phyloP scores from a whole-genome alignment of 1,140 invertebrate genomes.

The Euborellia annulipes region DNA sequence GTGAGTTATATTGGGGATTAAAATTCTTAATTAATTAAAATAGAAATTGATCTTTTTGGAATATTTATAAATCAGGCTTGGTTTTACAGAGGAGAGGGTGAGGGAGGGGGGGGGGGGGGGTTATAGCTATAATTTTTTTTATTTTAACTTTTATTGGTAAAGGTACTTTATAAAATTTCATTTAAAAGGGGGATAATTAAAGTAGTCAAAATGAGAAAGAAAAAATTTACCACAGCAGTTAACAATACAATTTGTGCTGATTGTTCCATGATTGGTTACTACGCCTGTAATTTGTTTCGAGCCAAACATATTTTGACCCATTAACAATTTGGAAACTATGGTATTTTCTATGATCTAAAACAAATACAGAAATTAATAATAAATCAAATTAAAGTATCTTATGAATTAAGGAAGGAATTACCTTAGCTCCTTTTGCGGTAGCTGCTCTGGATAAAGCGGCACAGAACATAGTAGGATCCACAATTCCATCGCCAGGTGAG shows the following conservation, averaged over 20 bases:
- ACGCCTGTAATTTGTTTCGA: conserved; percentile 55
- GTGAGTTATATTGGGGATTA: too few species aligned
- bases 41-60: too few species aligned
- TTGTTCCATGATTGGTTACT: conserved; percentile 48
- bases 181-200: not conserved
- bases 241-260: conserved; percentile 55
- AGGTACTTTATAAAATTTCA: not conserved
- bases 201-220: not conserved
- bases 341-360: conserved; percentile 58
- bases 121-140: not conserved
- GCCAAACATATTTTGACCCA: conserved; percentile 42
- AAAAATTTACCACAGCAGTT: conserved; percentile 42
- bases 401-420: conserved; percentile 23
- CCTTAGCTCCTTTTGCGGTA: conserved; percentile 48
- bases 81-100: too few species aligned
- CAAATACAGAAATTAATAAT: conserved; percentile 6
- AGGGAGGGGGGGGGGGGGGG: too few species aligned
- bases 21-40: too few species aligned
- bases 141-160: not conserved
- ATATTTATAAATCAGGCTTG: too few species aligned
- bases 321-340: conserved; percentile 47
- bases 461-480: conserved; percentile 68
- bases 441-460: conserved; percentile 53
- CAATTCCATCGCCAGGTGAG: conserved; percentile 61
- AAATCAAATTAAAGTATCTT: not conserved